Evolutionary conservation across 2,113 vertebrate genomes (phyloP), one percentile per base, ranked within the genome.

Genomic region (Ceratotherium simum): DNA sequence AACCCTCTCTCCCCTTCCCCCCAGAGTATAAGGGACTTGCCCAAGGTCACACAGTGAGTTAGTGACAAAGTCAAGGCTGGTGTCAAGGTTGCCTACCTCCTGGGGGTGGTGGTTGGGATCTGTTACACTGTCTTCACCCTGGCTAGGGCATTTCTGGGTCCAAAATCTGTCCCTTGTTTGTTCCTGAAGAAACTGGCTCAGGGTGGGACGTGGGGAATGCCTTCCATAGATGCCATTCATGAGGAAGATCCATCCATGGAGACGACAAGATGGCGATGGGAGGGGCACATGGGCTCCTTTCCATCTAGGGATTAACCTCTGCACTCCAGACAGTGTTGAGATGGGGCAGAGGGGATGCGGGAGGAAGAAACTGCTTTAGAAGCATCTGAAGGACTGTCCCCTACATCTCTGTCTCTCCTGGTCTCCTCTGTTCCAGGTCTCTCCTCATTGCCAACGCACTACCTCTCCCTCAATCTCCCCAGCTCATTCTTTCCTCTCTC

Each of bases 381-480:
- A 21, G 51, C 25, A 42, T 14, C n/a, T 16, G 20, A 67, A 11
- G 1, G 6, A 29, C 46, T 56, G 90, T 6, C n/a, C 31, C 56
- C 83, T 3, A 4, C 20, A 14, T 36, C 27, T 62, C 91, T 48
- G 60, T 65, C 64, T 62, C 27, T 39, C 51, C 25, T 7, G 36
- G 16, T 46, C 56, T 67, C 62, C 17, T 2, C 46, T 42, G 51
- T 48, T n/a, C 48, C 27, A 5, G 33, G 48, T 91, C 39, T 94
- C 31, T 36, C 81, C 82, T 60, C 64, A 13, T 0, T 18, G 23
- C 36, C 91, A 92, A 80, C 20, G 0, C n/a, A 29, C 72, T 97
- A 81, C 96, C 85, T 98, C 93, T 91, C 42, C 46, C 70, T 82
- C 2, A 0, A 3, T 29, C 62, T 72, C 80, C 58, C 76, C 75